Evolutionary conservation across 2,797 vertebrate genomes (phyloP), one percentile per base, ranked within the genome.

Genomic region (Darevskia mixta): DNA sequence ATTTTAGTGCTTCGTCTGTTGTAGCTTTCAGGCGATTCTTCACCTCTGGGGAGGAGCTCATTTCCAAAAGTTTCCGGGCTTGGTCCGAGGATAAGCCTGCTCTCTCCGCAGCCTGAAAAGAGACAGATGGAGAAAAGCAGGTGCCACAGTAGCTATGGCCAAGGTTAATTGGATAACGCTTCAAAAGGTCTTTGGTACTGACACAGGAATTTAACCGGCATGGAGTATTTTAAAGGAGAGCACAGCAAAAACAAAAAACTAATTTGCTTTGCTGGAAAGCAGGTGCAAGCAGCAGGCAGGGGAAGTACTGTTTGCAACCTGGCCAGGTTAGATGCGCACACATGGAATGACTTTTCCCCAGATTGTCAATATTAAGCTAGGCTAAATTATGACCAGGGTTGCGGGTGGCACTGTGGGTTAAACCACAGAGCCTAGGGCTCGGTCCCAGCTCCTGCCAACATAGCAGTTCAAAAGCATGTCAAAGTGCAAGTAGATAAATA

Each of bases 11-110:
- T 58, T 97, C 95, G 6, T 97, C 92, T 1, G 98, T 99, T 76
- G 95, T 91, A 20, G 93, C 96, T 91, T 86, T 98, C 90, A 99
- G 97, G 83, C 96, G 96, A 72, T 98, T 97, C 95, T 98, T 99
- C 94, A 99, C 96, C 82, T 95, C 41, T 86, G 97, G 86, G 2
- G 97, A 95, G 35, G 95, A 93, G 64, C 80, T 94, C 88, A 97
- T 93, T 87, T 95, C 92, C 83, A 99, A 93, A 5, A 95, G 58
- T 58, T 96, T 96, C 91, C 95, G 95, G 67, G 97, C 94, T 64
- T 97, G 93, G 5, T 91, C 93, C 64, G 95, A 87, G 55, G 98
- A 92, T 35, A 99, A 79, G 55, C 98, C 98, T 15, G 98, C 98
- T 92, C 97, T 97, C 90, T 35, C 25, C 3, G 97, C 98, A 86